Conservation (phyloP, 2,888 invertebrate genomes). For the Carpatolechia fugitivella region DNA sequence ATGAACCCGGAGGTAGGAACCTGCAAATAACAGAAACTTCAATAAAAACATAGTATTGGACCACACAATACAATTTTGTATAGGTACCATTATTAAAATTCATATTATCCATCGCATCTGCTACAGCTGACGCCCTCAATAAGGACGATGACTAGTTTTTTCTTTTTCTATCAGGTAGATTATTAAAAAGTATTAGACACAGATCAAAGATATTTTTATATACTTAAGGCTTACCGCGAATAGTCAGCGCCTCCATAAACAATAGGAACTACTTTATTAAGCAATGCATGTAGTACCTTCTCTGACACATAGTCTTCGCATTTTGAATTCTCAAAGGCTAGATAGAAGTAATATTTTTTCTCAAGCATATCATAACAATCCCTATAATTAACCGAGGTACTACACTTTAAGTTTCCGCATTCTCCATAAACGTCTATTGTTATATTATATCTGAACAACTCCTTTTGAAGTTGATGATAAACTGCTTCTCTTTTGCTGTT, state of each 20-base stretch:
- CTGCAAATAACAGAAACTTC: background rate
- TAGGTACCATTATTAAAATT: background rate
- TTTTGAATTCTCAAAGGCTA: slow-evolving; percentile 83
- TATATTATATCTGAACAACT: slow-evolving; percentile 20
- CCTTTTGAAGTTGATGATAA: slow-evolving; percentile 12
- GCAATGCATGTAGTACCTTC: slow-evolving; percentile 77
- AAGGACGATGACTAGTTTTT: no score
- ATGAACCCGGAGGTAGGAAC: background rate
- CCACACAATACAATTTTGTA: no score
- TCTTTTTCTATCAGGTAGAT: no score
- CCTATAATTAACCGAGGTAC: no score
- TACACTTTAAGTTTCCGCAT: slow-evolving; percentile 50
- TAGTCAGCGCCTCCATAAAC: slow-evolving; percentile 83
- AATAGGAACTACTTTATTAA: slow-evolving; percentile 79
- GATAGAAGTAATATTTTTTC: slow-evolving; percentile 82
- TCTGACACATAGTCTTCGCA: slow-evolving; percentile 60
- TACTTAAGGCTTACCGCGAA: slow-evolving; percentile 34
- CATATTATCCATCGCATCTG: no score
- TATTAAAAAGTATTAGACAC: no score
- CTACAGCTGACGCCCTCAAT: no score
- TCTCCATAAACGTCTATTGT: slow-evolving; percentile 67
- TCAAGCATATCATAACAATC: slow-evolving; percentile 27
- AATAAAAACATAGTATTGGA: no score
- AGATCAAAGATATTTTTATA: no score
- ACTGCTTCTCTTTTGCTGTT: slow-evolving; percentile 31